phyloP scores from a whole-genome alignment of 1,140 invertebrate genomes.

The Drosophila kepulauana region DNA sequence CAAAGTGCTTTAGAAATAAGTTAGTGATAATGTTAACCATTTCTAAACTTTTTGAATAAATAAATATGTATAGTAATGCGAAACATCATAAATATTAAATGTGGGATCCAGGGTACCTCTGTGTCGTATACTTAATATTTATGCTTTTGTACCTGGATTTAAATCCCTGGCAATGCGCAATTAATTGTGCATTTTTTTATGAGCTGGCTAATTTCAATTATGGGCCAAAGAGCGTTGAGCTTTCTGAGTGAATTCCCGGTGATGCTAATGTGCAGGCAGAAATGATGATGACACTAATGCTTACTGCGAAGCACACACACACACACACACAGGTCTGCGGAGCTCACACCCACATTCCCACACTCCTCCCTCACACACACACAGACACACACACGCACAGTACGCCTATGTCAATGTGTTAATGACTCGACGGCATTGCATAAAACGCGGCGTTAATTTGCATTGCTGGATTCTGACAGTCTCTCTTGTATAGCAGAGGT shows the following conservation, averaged over 20 bases:
- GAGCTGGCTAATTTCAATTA: slow-evolving; percentile 60
- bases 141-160: slow-evolving; percentile 2
- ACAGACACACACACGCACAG: slow-evolving; percentile 22
- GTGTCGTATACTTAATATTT: neutral
- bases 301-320: slow-evolving; percentile 15
- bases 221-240: slow-evolving; percentile 17
- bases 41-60: no score
- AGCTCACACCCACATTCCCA: neutral
- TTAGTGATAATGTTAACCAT: no score
- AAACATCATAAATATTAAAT: neutral
- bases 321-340: neutral
- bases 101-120: neutral
- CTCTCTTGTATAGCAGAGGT: neutral
- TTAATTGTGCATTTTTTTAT: slow-evolving; percentile 32
- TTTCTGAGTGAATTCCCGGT: slow-evolving; percentile 8
- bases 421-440: slow-evolving; percentile 71
- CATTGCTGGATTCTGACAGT: slow-evolving; percentile 48
- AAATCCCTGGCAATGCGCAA: slow-evolving; percentile 17
- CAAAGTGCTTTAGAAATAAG: no score
- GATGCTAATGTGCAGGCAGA: slow-evolving; percentile 52
- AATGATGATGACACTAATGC: slow-evolving; percentile 65
- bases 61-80: no score
- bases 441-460: slow-evolving; percentile 66
- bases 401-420: slow-evolving; percentile 58
- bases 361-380: neutral